phyloP scores from a whole-genome alignment of 53 echinoderm and acorn worm genomes.

The Henricia sp. region DNA sequence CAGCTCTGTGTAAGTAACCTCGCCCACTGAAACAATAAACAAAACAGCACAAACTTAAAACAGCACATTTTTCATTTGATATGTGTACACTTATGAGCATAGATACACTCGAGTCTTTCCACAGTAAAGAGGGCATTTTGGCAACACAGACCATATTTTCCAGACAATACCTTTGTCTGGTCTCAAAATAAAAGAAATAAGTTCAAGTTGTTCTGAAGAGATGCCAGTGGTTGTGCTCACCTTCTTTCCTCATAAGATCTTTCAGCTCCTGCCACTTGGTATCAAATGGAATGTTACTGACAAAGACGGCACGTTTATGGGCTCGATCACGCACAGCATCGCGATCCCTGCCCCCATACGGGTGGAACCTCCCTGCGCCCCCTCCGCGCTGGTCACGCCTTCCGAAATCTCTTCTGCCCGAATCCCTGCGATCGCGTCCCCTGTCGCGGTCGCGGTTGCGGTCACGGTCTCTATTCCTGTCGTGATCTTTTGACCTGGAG shows the following conservation, averaged over 20 bases:
- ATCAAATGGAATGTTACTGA: slow-evolving; percentile 96
- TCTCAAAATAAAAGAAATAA: too few species aligned
- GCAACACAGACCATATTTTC: too few species aligned
- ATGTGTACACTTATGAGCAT: too few species aligned
- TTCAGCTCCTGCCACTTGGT: slow-evolving; percentile 92
- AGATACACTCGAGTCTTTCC: too few species aligned
- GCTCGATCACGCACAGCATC: slow-evolving; percentile 37
- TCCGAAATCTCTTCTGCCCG: slow-evolving; percentile 14
- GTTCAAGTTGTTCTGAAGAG: too few species aligned
- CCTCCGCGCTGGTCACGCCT: slow-evolving; percentile 43
- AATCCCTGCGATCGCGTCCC: slow-evolving; percentile 48
- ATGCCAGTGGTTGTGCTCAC: slow-evolving; percentile 72
- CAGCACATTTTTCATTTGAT: too few species aligned
- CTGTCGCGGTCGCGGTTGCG: slow-evolving; percentile 57
- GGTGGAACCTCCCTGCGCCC: slow-evolving; percentile 43
- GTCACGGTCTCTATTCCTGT: slow-evolving; percentile 62
- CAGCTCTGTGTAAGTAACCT: slow-evolving; percentile 90
- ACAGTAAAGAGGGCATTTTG: too few species aligned
- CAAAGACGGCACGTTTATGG: slow-evolving; percentile 68
- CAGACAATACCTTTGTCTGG: too few species aligned
- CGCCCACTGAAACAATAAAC: slow-evolving; percentile 73
- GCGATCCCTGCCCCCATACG: slow-evolving; percentile 53
- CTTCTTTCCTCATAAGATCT: slow-evolving; percentile 77
- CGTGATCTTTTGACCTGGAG: slow-evolving; percentile 36
- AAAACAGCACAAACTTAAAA: neutral